Evolutionary conservation across 2,888 invertebrate genomes (phyloP), one percentile per base, ranked within the genome.

Genomic region (Tridacna gigas): DNA sequence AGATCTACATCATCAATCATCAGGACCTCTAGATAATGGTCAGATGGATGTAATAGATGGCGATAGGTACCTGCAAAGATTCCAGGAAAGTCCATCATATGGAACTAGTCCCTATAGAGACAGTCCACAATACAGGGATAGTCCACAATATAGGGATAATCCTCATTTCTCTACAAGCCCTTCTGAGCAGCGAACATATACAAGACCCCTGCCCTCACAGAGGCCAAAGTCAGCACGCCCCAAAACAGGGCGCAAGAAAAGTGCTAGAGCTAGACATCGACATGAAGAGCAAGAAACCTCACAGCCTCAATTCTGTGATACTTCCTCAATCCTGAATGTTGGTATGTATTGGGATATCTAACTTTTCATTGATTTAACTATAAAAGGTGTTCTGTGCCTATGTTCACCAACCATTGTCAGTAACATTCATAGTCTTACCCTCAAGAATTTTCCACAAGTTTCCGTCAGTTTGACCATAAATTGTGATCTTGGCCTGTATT

Each of bases 201-300:
- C 71, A 3, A 73, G 86, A n/a, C 84, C 84, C 0, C 81, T 84
- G 37, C 84, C 80, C 25, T 80, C 83, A 7, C 88, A 80, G n/a
- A 71, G 88, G 66, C 88, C 88, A 13, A 88, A 88, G 60, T 88
- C 88, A 13, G 85, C 88, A 12, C 76, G 88, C 28, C 88, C 88
- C n/a, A 83, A 82, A 60, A 86, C 88, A 13, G 85, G 80, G 5
- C 66, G 88, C 18, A 85, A 80, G 83, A 88, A 88, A 73, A 88
- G 85, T 80, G 85, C 88, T 15, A 60, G 85, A 47, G 73, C 69
- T 0, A 65, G 88, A 78, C 77, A 77, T 45, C 26, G 82, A 63
- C 71, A 88, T 63, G 69, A 85, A 45, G 88, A 88, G 28, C 82
- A 85, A 63, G 85, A 83, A 60, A 85, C 85, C 0, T 85, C 88